These are phyloP conservation scores for Ophraella communa DNA, from an alignment of 2,888 invertebrate species.

Conservation along the genomic window DNA sequence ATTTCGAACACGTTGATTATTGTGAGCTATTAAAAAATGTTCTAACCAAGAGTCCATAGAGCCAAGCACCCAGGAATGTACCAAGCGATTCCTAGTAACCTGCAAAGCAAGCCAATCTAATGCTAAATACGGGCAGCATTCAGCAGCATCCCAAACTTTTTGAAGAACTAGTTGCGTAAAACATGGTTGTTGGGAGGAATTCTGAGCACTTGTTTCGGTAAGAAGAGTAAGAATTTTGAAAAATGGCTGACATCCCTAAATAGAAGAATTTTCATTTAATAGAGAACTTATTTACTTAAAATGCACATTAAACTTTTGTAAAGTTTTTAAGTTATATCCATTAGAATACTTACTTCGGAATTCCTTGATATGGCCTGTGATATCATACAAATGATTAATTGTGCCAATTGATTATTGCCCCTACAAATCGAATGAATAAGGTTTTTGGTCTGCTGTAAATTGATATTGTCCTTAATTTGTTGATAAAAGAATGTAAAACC, in stretches of 20 bases:
- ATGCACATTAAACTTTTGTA: too few relatives aligned
- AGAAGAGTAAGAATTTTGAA: slow-evolving; percentile 89
- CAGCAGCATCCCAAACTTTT: slow-evolving; percentile 88
- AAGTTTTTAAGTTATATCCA: too few relatives aligned
- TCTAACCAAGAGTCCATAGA: slow-evolving; percentile 93
- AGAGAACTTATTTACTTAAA: too few relatives aligned
- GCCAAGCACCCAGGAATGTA: slow-evolving; percentile 90
- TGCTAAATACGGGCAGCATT: slow-evolving; percentile 89
- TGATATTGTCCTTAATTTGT: slow-evolving; percentile 92
- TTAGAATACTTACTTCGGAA: slow-evolving; percentile 71
- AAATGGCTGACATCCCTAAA: slow-evolving; percentile 84
- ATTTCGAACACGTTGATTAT: slow-evolving; percentile 85
- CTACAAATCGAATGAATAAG: slow-evolving; percentile 90
- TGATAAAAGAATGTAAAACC: slow-evolving; percentile 93
- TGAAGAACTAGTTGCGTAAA: slow-evolving; percentile 89
- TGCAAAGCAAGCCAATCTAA: slow-evolving; percentile 90
- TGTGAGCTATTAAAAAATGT: slow-evolving; percentile 83
- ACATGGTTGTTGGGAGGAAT: slow-evolving; percentile 81
- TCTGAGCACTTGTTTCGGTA: slow-evolving; percentile 67
- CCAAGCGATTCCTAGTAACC: slow-evolving; percentile 86
- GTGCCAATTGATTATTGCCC: slow-evolving; percentile 88
- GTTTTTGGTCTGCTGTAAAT: slow-evolving; percentile 89
- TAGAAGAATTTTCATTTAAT: slow-evolving; percentile 25
- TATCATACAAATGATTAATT: slow-evolving; percentile 87
- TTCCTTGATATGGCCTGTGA: slow-evolving; percentile 91